Base-by-base conservation (phyloP, 2,113 vertebrate species). In the Embiotoca jacksoni region DNA sequence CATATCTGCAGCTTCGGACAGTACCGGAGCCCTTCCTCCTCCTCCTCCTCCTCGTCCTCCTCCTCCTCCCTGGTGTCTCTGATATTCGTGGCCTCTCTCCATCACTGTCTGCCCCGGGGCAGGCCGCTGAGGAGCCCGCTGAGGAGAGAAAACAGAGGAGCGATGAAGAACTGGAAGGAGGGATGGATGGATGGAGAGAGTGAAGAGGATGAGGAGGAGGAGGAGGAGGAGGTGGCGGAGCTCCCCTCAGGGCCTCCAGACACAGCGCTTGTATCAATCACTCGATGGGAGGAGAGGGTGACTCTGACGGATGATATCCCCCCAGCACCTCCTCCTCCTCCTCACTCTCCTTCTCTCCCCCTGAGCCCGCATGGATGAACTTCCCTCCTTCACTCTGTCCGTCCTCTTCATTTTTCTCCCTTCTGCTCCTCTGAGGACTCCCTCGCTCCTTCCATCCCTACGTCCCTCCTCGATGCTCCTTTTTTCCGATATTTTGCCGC, bases 101-200 rank as follows among this genome's bases (percentile, higher is more conserved):
- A 92, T 93, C 92, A 92, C 81, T 93, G 92, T 93, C 91, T 78
- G 85, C 81, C 87, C 36, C 52, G 33, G 87, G 91, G 89, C 82
- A 67, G 65, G 82, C 69, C 80, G 36, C 80, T 53, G 64, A 77
- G 88, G 80, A 89, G 72, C 75, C 80, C 49, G 77, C 90, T 88
- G 87, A 78, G 88, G 62, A 89, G 72, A 23, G 72, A 76, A 85
- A 82, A 62, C 68, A 83, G 55, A 53, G 78, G 64, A 63, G 70
- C 23, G 23, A 23, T 23, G 23, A 23, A 23, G 23, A 23, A 63
- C 59, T 7, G 44, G 23, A 37, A 61, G 41, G 52, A 35, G 36
- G 69, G 83, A 79, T 49, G 54, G 70, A 75, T 58, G 55, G 73
- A 75, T 53, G 53, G 23, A 23, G 23, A 23, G 23, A 32, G 54